Evolutionary conservation across 1,140 invertebrate genomes (phyloP).

Genomic region (Drosophila fuyamai): DNA sequence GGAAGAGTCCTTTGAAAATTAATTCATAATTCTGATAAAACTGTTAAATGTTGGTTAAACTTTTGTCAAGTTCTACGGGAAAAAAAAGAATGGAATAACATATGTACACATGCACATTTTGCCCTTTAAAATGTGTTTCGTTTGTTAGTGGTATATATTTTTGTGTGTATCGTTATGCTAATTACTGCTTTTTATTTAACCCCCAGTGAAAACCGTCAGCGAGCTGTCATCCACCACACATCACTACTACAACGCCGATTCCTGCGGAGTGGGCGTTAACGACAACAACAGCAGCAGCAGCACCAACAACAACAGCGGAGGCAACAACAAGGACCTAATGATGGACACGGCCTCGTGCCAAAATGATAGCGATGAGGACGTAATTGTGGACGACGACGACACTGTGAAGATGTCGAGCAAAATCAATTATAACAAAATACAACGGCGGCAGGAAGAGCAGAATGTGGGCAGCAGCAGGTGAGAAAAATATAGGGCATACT

Average conservation of each 20-base stretch:
- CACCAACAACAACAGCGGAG: slow-evolving; percentile 43
- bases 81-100: too few relatives aligned
- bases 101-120: too few relatives aligned
- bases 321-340: slow-evolving; percentile 70
- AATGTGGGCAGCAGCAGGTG: slow-evolving; percentile 79
- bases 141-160: not conserved
- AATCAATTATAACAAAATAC: slow-evolving; percentile 49
- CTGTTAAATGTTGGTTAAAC: too few relatives aligned
- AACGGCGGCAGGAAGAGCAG: slow-evolving; percentile 73
- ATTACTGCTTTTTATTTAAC: slow-evolving; percentile 6
- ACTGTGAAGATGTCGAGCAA: slow-evolving; percentile 71
- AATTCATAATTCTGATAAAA: too few relatives aligned
- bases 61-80: too few relatives aligned
- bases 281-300: slow-evolving; percentile 58
- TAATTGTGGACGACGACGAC: slow-evolving; percentile 83
- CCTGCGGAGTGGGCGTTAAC: slow-evolving; percentile 72
- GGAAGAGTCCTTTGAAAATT: too few relatives aligned
- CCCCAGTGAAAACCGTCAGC: slow-evolving; percentile 80
- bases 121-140: too few relatives aligned
- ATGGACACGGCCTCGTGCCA: slow-evolving; percentile 78
- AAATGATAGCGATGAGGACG: slow-evolving; percentile 83
- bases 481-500: not conserved
- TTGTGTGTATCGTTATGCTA: slow-evolving; percentile 4
- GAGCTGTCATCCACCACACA: slow-evolving; percentile 84
- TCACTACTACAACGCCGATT: slow-evolving; percentile 84